Conservation (phyloP, 1,140 invertebrate species). For the Maconellicoccus hirsutus region DNA sequence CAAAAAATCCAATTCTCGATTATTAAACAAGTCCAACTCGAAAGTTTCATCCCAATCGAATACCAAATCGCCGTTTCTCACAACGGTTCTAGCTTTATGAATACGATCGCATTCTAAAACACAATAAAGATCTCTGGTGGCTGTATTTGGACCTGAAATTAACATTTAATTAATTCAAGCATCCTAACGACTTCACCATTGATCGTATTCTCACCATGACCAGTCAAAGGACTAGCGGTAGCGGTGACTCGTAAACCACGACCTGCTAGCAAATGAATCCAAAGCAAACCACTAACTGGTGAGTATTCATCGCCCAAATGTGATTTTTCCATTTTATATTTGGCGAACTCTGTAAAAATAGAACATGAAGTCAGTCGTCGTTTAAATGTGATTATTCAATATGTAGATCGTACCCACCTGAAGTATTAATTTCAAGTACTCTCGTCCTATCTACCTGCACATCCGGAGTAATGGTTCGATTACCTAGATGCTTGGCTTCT, state of each 20-base stretch:
- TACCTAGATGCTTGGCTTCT: conserved; percentile 31
- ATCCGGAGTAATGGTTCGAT: conserved; percentile 25
- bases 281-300: conserved; percentile 69
- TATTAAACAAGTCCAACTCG: conserved; percentile 88
- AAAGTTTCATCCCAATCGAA: conserved; percentile 99
- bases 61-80: conserved; percentile 90
- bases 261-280: conserved; percentile 81
- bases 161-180: neutral
- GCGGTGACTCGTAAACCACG: conserved; percentile 65
- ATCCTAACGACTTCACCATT: neutral
- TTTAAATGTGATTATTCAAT: neutral
- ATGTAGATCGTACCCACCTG: conserved; percentile 27
- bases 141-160: neutral
- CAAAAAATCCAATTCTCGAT: conserved; percentile 85
- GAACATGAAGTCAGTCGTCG: neutral
- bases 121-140: conserved; percentile 81
- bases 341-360: conserved; percentile 59
- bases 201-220: neutral
- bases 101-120: conserved; percentile 76
- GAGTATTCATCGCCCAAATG: conserved; percentile 25
- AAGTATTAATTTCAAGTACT: conserved; percentile 32
- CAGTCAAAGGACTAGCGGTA: conserved; percentile 26
- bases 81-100: conserved; percentile 93
- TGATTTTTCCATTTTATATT: conserved; percentile 80
- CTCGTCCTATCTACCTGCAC: conserved; percentile 28